Conservation (phyloP, 2,797 vertebrate genomes). For the Perodicticus potto region DNA sequence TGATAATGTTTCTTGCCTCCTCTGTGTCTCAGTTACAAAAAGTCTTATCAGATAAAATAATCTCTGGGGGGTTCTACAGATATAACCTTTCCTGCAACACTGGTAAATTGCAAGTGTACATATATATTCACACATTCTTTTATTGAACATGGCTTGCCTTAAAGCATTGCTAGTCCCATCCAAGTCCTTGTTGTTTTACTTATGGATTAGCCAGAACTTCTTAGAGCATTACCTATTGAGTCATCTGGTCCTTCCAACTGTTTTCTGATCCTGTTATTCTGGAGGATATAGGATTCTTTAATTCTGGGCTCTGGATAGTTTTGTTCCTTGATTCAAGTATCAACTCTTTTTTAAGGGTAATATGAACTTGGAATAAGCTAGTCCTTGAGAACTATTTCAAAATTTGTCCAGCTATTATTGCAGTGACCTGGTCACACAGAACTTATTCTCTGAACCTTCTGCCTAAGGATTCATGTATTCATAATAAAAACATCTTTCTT, state of each 20-base stretch:
- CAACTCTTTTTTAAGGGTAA: not conserved
- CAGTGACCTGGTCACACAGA: not conserved
- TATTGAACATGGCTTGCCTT: not conserved
- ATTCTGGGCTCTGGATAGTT: not conserved
- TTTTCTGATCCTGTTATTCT: not conserved
- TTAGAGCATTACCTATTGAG: not conserved
- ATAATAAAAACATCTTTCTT: slow-evolving; percentile 8
- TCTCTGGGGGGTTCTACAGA: not conserved
- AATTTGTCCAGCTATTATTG: not conserved
- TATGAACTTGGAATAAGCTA: not conserved
- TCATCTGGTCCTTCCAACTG: not conserved
- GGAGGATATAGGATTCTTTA: not conserved
- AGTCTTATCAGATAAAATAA: not conserved
- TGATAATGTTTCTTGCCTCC: not conserved
- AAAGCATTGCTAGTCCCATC: not conserved
- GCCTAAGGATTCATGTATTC: not conserved
- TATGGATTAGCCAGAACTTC: not conserved
- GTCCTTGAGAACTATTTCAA: not conserved
- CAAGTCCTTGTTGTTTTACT: not conserved
- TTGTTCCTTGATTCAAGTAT: slow-evolving; percentile 6
- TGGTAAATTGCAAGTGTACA: not conserved
- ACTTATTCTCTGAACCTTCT: not conserved
- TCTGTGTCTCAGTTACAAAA: not conserved
- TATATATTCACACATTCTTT: not conserved
- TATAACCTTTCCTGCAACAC: not conserved